These are phyloP conservation scores for Halyomorpha halys DNA, from an alignment of 1,140 invertebrate genomes.

Conservation along the genomic window DNA sequence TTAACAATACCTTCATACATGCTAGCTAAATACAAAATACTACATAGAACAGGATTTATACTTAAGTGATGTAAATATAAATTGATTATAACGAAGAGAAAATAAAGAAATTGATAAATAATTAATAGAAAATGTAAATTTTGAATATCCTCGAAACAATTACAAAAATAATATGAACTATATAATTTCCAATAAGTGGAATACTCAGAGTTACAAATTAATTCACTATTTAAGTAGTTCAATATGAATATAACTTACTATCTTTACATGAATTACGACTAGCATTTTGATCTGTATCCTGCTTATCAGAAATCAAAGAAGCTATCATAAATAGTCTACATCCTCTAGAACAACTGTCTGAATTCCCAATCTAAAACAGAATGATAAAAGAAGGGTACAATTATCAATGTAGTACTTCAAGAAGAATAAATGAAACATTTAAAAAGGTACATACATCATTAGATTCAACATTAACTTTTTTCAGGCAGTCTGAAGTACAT, in stretches of 20 bases:
- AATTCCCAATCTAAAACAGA: background rate
- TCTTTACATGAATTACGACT: conserved; percentile 12
- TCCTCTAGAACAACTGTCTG: conserved; percentile 12
- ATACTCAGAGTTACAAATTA: background rate
- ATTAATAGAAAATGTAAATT: background rate
- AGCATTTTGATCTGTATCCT: conserved; percentile 11
- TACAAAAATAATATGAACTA: no score
- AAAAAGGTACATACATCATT: background rate
- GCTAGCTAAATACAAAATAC: no score
- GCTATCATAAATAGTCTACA: conserved; percentile 14
- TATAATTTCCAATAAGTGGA: no score
- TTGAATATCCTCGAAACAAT: no score
- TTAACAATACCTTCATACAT: no score
- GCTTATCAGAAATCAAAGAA: conserved; percentile 8
- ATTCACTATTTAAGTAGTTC: background rate
- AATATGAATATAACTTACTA: background rate
- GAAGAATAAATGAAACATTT: background rate
- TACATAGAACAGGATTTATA: no score
- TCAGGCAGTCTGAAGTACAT: conserved; percentile 1
- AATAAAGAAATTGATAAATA: no score
- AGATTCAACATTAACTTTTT: conserved; percentile 5
- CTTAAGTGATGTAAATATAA: no score
- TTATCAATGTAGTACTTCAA: background rate
- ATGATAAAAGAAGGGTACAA: background rate
- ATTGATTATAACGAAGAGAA: no score